A percentile compares a stretch with the other conserved stretches of the same genome.
phyloP scores from a whole-genome alignment of 2,888 invertebrate species.

The Drosophila ezoana region DNA sequence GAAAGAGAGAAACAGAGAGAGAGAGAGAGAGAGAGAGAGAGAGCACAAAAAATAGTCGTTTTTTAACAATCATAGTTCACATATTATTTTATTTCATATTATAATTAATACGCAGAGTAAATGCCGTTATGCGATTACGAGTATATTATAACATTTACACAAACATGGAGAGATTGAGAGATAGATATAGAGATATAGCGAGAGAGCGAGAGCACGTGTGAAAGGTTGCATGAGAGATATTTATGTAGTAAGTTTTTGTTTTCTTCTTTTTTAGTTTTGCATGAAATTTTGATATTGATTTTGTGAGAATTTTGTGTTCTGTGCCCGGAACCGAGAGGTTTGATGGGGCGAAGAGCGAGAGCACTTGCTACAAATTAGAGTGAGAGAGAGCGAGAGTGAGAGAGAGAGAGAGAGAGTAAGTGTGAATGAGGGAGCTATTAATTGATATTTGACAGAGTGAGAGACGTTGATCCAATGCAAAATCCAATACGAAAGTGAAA shows the following conservation, averaged over 20 bases:
- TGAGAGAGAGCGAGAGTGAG: constrained; percentile 14
- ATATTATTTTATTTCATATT: constrained; percentile 25
- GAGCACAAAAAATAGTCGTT: constrained; percentile 58
- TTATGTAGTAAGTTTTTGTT: constrained; percentile 6
- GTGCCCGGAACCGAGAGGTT: background rate
- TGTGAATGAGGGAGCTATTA: constrained; percentile 29
- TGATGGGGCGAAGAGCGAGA: constrained; percentile 3
- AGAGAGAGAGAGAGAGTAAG: constrained; percentile 9
- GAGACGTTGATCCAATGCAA: constrained; percentile 38
- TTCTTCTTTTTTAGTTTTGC: constrained; percentile 7
- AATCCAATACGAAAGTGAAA: constrained; percentile 22
- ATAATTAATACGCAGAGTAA: constrained; percentile 57
- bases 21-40: constrained; percentile 43
- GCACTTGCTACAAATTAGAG: constrained; percentile 37
- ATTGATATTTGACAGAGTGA: constrained; percentile 34
- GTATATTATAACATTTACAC: constrained; percentile 57
- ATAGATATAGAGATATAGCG: constrained; percentile 42
- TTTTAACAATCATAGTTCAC: constrained; percentile 40
- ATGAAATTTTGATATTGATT: constrained; percentile 42
- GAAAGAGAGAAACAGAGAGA: constrained; percentile 34
- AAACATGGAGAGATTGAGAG: constrained; percentile 65
- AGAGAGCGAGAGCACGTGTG: constrained; percentile 29
- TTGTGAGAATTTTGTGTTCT: constrained; percentile 22
- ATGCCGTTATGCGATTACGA: constrained; percentile 58
- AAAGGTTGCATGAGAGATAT: constrained; percentile 31